phyloP scores from a whole-genome alignment of 92 coral and sea anemone genomes.

The Hydrozoanthus gracilis region DNA sequence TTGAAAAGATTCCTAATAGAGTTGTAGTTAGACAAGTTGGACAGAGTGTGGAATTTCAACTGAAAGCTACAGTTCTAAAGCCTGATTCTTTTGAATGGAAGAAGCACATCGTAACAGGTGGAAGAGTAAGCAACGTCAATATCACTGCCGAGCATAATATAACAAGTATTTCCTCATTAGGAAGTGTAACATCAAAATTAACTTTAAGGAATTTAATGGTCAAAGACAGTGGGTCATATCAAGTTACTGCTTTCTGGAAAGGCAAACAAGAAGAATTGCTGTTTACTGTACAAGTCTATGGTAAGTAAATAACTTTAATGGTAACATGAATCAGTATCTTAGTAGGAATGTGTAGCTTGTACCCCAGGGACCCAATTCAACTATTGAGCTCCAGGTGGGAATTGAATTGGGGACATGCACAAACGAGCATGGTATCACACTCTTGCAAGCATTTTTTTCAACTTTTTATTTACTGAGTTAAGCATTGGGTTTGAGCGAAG shows the following conservation, averaged over 20 bases:
- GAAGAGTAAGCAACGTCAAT: neutral
- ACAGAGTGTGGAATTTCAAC: neutral
- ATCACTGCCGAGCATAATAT: neutral
- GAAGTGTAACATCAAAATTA: neutral
- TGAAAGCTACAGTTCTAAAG: neutral
- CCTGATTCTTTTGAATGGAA: neutral
- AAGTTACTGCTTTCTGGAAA: neutral
- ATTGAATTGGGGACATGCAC: too few relatives aligned
- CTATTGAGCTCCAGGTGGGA: too few relatives aligned
- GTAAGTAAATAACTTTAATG: neutral
- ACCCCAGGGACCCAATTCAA: too few relatives aligned
- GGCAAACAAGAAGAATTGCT: neutral
- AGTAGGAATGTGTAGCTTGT: too few relatives aligned
- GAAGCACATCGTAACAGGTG: neutral
- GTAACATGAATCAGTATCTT: too few relatives aligned
- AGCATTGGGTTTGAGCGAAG: too few relatives aligned
- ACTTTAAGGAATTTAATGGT: neutral
- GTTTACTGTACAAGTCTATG: slow-evolving; percentile 10
- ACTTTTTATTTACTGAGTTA: too few relatives aligned
- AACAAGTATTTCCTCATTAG: neutral
- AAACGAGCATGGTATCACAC: too few relatives aligned
- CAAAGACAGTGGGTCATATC: neutral
- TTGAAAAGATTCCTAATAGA: neutral
- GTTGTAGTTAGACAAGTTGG: slow-evolving; percentile 20
- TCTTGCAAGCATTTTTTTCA: too few relatives aligned